Evolutionary conservation across 2,797 vertebrate species (phyloP).

Genomic region (Scomberomorus guttatus): DNA sequence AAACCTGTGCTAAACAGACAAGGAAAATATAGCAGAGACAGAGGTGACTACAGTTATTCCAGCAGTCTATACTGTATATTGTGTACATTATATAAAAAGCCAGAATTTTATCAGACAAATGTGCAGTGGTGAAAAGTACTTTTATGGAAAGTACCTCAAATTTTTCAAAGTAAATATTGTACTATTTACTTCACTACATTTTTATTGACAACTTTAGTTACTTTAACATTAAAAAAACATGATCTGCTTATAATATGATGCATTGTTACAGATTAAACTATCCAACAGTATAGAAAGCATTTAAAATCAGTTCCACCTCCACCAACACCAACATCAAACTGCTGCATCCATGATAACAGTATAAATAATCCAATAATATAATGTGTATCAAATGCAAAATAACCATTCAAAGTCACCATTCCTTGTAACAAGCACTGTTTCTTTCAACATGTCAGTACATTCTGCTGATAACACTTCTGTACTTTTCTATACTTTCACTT

Average conservation of each 20-base stretch:
- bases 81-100: background rate
- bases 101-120: background rate
- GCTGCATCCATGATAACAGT: background rate
- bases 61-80: too few relatives aligned
- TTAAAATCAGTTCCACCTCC: background rate
- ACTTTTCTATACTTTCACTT: background rate
- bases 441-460: background rate
- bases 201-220: background rate
- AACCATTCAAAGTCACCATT: too few relatives aligned
- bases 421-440: too few relatives aligned
- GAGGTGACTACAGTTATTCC: background rate
- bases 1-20: background rate
- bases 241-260: background rate
- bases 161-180: background rate
- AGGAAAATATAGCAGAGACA: background rate
- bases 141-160: too few relatives aligned
- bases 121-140: background rate
- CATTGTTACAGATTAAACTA: background rate
- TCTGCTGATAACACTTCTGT: too few relatives aligned
- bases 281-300: background rate
- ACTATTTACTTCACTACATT: background rate
- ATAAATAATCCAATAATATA: background rate
- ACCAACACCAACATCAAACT: background rate
- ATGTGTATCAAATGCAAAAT: background rate
- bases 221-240: background rate